These are phyloP conservation scores for Oryctes rhinoceros DNA, from an alignment of 1,140 invertebrate genomes.

Conservation along the genomic window DNA sequence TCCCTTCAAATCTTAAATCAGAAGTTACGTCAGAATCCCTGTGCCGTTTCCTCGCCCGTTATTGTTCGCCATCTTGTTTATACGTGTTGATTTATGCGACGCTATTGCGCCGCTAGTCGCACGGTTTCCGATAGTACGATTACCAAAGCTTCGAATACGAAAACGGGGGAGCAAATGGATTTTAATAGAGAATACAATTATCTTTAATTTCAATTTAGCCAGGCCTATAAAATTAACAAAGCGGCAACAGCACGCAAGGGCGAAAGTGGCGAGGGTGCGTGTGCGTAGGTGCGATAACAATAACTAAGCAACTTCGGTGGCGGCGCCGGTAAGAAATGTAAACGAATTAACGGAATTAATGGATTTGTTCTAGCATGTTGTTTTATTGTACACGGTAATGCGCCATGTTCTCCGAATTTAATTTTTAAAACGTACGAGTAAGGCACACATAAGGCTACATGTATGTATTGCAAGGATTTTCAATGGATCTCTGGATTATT, in stretches of 20 bases:
- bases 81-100: constrained; percentile 37
- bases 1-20: constrained; percentile 41
- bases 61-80: constrained; percentile 38
- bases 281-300: constrained; percentile 27
- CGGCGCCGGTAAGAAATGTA: constrained; percentile 35
- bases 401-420: no score
- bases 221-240: constrained; percentile 28
- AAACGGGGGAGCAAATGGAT: constrained; percentile 5
- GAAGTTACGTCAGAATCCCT: constrained; percentile 4
- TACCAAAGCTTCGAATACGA: neutral
- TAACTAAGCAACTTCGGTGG: constrained; percentile 1
- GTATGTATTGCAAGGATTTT: no score
- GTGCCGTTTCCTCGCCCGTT: constrained; percentile 3
- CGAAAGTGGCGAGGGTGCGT: neutral
- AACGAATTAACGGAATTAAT: constrained; percentile 28
- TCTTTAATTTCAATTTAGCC: constrained; percentile 30
- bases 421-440: no score
- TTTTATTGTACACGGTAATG: neutral
- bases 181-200: constrained; percentile 37
- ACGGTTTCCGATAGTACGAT: neutral
- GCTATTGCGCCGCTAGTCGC: neutral
- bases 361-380: constrained; percentile 5
- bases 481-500: no score
- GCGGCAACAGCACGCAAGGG: constrained; percentile 29
- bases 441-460: no score